These are phyloP conservation scores for Gambusia affinis DNA, from an alignment of 2,113 vertebrate genomes.

Conservation along the genomic window DNA sequence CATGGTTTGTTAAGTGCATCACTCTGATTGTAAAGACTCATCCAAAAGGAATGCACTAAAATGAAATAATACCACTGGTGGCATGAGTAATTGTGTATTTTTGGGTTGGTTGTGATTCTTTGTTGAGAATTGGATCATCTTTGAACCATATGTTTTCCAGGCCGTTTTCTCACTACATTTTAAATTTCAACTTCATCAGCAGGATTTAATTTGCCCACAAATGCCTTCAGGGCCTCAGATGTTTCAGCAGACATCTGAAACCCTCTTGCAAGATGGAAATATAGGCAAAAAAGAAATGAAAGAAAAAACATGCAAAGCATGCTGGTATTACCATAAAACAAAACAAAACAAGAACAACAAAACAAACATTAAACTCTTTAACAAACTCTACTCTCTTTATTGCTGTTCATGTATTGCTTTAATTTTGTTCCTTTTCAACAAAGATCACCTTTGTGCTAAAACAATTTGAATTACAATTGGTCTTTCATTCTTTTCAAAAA, in stretches of 20 bases:
- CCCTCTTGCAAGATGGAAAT: neutral
- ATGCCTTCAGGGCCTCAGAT: neutral
- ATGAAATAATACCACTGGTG: neutral
- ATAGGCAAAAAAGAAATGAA: neutral
- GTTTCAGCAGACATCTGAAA: neutral
- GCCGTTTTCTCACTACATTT: neutral
- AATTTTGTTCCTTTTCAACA: neutral
- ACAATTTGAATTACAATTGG: neutral
- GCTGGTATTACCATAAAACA: neutral
- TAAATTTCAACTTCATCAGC: neutral
- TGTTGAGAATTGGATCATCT: neutral
- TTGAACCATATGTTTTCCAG: neutral
- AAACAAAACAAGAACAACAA: no score
- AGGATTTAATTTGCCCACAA: neutral
- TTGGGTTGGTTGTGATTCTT: neutral
- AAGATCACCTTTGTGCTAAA: conserved; percentile 9
- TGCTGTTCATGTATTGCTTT: neutral
- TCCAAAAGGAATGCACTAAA: neutral
- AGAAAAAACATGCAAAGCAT: neutral
- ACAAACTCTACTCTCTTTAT: neutral
- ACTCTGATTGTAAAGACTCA: neutral
- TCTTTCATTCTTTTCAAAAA: neutral
- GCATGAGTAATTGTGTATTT: neutral
- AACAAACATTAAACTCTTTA: neutral
- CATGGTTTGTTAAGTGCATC: neutral